Evolutionary conservation across 2,797 vertebrate genomes (phyloP).

Genomic region (Enteromius afrohamiltoni): DNA sequence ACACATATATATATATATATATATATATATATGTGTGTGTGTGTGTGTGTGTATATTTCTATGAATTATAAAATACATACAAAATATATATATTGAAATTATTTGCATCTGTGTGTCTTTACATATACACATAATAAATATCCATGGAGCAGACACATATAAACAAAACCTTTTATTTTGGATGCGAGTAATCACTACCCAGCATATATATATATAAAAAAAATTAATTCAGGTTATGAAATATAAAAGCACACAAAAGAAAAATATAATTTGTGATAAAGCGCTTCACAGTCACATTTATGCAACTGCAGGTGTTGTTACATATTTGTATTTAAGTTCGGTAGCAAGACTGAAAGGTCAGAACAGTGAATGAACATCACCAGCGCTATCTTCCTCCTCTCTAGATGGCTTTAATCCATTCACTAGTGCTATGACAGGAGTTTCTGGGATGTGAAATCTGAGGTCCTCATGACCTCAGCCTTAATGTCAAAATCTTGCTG

Average conservation of each 20-base stretch:
- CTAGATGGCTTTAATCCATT: background rate
- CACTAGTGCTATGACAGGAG: slow-evolving; percentile 8
- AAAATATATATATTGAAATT: too few species aligned
- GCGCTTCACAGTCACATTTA: background rate
- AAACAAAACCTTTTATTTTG: too few species aligned
- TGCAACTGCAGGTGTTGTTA: background rate
- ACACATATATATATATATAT: too few species aligned
- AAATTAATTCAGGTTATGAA: too few species aligned
- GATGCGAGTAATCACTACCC: background rate
- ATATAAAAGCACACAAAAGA: background rate
- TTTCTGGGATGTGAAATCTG: slow-evolving; percentile 24
- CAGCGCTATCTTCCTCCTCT: background rate
- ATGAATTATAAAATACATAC: too few species aligned
- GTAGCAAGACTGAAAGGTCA: slow-evolving; percentile 1
- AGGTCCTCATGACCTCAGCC: slow-evolving; percentile 29
- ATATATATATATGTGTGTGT: too few species aligned
- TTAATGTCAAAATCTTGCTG: background rate
- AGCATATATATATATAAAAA: background rate
- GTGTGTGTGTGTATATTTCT: too few species aligned
- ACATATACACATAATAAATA: too few species aligned
- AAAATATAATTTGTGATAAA: background rate
- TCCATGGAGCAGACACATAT: too few species aligned
- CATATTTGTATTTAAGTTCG: slow-evolving; percentile 12
- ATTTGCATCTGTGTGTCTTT: too few species aligned
- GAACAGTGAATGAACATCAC: background rate